A percentile compares a stretch with the other conserved stretches of the same genome.
Conservation (phyloP, 1,140 invertebrate species). For the Calephelis virginiensis region DNA sequence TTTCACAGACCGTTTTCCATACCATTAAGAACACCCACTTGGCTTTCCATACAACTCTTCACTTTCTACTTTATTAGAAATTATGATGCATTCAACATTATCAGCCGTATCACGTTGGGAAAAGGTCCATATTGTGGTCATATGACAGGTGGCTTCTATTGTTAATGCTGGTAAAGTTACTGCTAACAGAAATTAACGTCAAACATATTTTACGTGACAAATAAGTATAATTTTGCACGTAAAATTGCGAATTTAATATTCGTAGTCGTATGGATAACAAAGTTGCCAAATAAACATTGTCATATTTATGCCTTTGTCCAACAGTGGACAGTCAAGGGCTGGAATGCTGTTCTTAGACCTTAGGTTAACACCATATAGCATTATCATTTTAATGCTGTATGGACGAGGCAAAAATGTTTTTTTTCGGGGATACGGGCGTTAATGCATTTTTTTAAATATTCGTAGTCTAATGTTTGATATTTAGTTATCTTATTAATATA, state of each 20-base stretch:
- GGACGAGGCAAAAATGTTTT: too few relatives aligned
- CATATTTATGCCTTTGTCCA: too few relatives aligned
- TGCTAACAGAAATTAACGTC: slow-evolving; percentile 15
- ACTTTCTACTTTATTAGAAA: slow-evolving; percentile 2
- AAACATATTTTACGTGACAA: slow-evolving; percentile 16
- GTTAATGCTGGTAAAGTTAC: slow-evolving; percentile 12
- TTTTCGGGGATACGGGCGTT: too few relatives aligned
- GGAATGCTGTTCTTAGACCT: too few relatives aligned
- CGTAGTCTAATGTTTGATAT: too few relatives aligned
- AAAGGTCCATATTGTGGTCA: not conserved
- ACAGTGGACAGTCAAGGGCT: too few relatives aligned
- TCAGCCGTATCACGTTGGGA: not conserved
- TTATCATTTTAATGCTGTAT: too few relatives aligned
- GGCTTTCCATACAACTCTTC: not conserved
- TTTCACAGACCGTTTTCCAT: slow-evolving; percentile 10
- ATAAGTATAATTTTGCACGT: not conserved
- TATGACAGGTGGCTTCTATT: slow-evolving; percentile 5
- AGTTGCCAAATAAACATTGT: too few relatives aligned
- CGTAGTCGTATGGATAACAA: too few relatives aligned
- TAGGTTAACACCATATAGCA: too few relatives aligned
- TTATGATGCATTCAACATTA: slow-evolving; percentile 1
- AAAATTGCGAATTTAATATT: slow-evolving; percentile 4
- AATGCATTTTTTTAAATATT: too few relatives aligned
- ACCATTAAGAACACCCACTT: not conserved
- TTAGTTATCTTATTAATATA: too few relatives aligned